A percentile compares a stretch with the other conserved stretches of the same genome.
Conservation (phyloP, 2,888 invertebrate genomes). For the Philaethria dido region DNA sequence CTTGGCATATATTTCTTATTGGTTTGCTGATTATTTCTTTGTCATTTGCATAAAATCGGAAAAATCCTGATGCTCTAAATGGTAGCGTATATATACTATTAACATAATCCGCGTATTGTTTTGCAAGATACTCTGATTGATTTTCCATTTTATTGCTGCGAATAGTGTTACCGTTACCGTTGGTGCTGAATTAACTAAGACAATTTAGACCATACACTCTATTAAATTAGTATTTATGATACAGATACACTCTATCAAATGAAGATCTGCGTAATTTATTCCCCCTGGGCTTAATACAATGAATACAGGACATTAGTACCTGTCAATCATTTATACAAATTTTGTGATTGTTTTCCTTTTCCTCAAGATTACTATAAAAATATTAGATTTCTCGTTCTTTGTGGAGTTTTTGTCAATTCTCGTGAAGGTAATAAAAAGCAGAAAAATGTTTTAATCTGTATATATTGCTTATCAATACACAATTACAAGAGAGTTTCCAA, state of each 20-base stretch:
- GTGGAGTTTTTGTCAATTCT: background rate
- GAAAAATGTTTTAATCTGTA: slow-evolving; percentile 68
- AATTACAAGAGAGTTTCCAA: slow-evolving; percentile 79
- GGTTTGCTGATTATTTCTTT: slow-evolving; percentile 50
- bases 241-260: background rate
- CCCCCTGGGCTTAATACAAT: slow-evolving; percentile 3
- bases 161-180: background rate
- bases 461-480: slow-evolving; percentile 83
- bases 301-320: background rate
- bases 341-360: background rate
- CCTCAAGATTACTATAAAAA: background rate
- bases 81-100: slow-evolving; percentile 22
- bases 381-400: background rate
- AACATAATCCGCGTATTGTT: slow-evolving; percentile 18
- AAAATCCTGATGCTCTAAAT: slow-evolving; percentile 48
- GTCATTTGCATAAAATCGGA: slow-evolving; percentile 57
- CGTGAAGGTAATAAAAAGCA: slow-evolving; percentile 44
- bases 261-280: background rate
- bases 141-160: slow-evolving; percentile 1
- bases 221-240: background rate
- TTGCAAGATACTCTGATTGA: slow-evolving; percentile 40
- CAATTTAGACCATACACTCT: background rate
- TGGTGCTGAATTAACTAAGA: background rate
- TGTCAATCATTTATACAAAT: background rate
- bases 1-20: background rate